phyloP scores from a whole-genome alignment of 2,797 vertebrate genomes.

The Tamandua tetradactyla region DNA sequence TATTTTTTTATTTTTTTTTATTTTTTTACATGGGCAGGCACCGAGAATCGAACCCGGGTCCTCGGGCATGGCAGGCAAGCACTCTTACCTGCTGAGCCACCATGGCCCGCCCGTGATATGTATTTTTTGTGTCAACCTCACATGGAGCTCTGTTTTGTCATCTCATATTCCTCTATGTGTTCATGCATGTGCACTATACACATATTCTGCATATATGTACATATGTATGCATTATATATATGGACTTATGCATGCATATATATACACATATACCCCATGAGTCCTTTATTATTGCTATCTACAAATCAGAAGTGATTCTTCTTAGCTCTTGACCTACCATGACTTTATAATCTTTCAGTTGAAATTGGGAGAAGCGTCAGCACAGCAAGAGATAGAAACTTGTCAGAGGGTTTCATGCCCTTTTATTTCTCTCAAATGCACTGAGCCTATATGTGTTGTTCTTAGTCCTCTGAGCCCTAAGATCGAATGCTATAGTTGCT shows the following conservation, averaged over 20 bases:
- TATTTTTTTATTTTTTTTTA: too few species aligned
- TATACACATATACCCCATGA: not conserved
- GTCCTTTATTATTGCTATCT: not conserved
- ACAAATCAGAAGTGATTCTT: not conserved
- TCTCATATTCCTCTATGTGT: not conserved
- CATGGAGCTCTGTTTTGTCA: not conserved
- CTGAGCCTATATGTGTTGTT: not conserved
- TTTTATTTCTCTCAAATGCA: not conserved
- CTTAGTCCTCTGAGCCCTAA: not conserved
- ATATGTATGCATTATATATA: too few species aligned
- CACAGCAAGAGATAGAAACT: not conserved
- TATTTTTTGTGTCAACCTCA: not conserved
- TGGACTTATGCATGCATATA: not conserved
- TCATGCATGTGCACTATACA: too few species aligned
- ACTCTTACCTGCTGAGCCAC: too few species aligned
- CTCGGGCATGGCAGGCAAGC: too few species aligned
- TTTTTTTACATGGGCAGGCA: too few species aligned
- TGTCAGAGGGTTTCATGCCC: not conserved
- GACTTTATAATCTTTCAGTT: conserved; percentile 1
- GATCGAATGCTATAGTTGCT: not conserved
- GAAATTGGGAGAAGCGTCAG: not conserved
- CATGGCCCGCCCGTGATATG: too few species aligned
- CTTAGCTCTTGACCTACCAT: not conserved
- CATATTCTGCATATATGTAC: too few species aligned
- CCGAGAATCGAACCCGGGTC: too few species aligned